Conservation (phyloP, 1,140 invertebrate genomes). For the Pseudachorutes palmiensis region DNA sequence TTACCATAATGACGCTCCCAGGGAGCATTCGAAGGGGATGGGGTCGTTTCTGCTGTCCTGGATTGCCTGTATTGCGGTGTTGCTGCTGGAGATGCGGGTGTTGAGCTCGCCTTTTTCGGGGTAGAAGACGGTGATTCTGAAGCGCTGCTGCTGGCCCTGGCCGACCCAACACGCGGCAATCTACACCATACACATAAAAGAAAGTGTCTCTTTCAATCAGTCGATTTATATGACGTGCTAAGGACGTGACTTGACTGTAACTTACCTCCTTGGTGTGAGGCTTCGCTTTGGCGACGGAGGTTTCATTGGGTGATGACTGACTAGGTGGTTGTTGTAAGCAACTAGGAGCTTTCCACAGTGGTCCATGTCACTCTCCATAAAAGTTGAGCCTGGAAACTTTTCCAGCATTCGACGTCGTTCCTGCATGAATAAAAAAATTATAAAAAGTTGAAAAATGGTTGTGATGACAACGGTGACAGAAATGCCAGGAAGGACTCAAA, state of each 20-base stretch:
- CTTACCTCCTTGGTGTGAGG: conserved; percentile 16
- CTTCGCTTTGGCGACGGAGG: conserved; percentile 19
- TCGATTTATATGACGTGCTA: not conserved
- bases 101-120: conserved; percentile 1
- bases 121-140: conserved; percentile 17
- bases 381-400: conserved; percentile 67
- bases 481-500: not conserved
- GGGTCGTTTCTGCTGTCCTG: not conserved
- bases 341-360: conserved; percentile 65
- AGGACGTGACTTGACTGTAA: conserved; percentile 8
- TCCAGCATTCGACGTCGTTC: conserved; percentile 72
- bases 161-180: not conserved
- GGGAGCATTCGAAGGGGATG: conserved; percentile 13
- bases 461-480: not conserved
- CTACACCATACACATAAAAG: too few relatives aligned
- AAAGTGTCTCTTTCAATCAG: too few relatives aligned
- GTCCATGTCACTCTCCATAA: conserved; percentile 63
- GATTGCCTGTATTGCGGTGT: not conserved
- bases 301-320: not conserved
- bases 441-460: not conserved
- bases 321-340: conserved; percentile 67
- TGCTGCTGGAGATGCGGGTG: conserved; percentile 5
- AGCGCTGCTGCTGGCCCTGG: not conserved
- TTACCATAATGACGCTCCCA: conserved; percentile 38
- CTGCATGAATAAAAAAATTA: conserved; percentile 44